Conservation (phyloP, 2,888 invertebrate genomes). For the Polyommatus iphigenia region DNA sequence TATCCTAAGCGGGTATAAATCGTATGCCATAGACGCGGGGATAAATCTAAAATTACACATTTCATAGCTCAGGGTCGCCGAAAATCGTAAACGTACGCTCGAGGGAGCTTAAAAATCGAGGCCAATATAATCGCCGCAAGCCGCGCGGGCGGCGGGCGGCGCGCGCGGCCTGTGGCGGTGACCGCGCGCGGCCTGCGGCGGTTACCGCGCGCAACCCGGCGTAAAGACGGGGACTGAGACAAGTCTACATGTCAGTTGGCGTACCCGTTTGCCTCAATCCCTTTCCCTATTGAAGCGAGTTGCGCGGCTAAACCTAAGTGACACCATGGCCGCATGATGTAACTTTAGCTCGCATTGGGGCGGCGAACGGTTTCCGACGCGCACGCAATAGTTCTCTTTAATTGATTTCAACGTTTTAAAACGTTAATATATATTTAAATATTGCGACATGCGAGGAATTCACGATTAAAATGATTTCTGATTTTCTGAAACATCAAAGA, state of each 20-base stretch:
- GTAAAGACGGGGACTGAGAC: background rate
- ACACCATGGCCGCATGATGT: conserved; percentile 79
- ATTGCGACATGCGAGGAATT: background rate
- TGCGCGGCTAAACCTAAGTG: conserved; percentile 62
- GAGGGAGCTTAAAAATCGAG: conserved; percentile 71
- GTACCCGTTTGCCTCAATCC: background rate
- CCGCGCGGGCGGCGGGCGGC: conserved; percentile 41
- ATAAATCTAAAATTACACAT: conserved; percentile 69
- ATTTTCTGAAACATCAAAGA: background rate
- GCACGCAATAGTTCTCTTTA: conserved; percentile 22
- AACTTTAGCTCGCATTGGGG: conserved; percentile 60
- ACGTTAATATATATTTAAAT: background rate
- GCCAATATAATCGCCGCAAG: conserved; percentile 66
- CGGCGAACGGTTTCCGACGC: conserved; percentile 47
- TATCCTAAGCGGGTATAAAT: conserved; percentile 50
- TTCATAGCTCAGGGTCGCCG: conserved; percentile 72
- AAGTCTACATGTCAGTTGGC: background rate
- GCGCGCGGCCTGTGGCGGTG: conserved; percentile 56
- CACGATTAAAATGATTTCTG: background rate
- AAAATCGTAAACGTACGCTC: conserved; percentile 52
- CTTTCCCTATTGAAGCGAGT: conserved; percentile 37
- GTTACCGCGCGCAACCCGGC: conserved; percentile 37
- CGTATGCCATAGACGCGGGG: conserved; percentile 44
- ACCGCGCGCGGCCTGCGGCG: conserved; percentile 55
- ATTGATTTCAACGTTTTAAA: background rate